phyloP scores from a whole-genome alignment of 2,888 invertebrate genomes.

The Melanotus villosus region DNA sequence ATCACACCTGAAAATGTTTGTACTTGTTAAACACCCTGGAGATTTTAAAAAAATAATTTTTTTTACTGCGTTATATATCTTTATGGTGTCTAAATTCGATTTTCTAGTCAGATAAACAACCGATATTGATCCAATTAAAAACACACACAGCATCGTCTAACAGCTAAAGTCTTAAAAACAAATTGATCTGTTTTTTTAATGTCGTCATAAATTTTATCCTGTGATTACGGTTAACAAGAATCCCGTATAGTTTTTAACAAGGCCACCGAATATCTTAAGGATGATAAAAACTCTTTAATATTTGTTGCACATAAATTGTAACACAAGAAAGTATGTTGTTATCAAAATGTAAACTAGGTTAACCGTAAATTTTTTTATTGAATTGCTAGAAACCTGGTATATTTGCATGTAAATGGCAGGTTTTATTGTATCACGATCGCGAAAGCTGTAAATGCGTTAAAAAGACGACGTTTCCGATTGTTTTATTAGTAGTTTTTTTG shows the following conservation, averaged over 20 bases:
- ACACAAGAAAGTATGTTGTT: slow-evolving; percentile 20
- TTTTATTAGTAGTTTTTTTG: too few species aligned
- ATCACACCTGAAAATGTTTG: too few species aligned
- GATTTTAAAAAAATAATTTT: too few species aligned
- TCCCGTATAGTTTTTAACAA: background rate
- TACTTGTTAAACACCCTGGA: too few species aligned
- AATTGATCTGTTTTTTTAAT: slow-evolving; percentile 18
- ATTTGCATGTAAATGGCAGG: slow-evolving; percentile 7
- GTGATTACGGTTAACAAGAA: slow-evolving; percentile 3
- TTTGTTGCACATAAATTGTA: slow-evolving; percentile 14
- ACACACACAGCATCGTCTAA: background rate
- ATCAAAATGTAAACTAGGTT: slow-evolving; percentile 11
- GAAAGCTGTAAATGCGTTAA: background rate
- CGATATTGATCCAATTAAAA: slow-evolving; percentile 15
- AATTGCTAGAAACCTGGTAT: background rate
- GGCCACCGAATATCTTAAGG: background rate
- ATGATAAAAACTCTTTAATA: slow-evolving; percentile 11
- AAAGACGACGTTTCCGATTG: background rate
- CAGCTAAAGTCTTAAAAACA: slow-evolving; percentile 3
- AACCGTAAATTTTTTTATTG: slow-evolving; percentile 21
- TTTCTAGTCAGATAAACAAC: too few species aligned
- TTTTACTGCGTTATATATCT: too few species aligned
- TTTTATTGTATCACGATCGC: background rate
- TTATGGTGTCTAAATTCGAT: too few species aligned
- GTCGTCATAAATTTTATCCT: slow-evolving; percentile 5